phyloP scores from a whole-genome alignment of 2,888 invertebrate genomes.

The Noctua comes region DNA sequence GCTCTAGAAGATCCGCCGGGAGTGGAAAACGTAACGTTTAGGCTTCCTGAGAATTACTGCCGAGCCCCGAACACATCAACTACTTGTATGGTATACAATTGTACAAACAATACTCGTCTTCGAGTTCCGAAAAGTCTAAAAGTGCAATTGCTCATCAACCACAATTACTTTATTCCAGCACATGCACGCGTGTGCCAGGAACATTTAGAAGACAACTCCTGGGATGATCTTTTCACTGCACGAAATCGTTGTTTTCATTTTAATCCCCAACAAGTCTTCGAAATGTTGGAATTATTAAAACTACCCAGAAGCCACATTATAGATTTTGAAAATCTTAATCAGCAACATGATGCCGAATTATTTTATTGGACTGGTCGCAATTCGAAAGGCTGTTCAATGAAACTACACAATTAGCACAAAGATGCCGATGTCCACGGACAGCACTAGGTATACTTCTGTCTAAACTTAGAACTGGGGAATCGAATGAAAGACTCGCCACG shows the following conservation, averaged over 20 bases:
- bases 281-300: no score
- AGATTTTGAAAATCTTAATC: slow-evolving; percentile 1
- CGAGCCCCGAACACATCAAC: slow-evolving; percentile 34
- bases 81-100: slow-evolving; percentile 34
- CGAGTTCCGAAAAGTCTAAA: slow-evolving; percentile 14
- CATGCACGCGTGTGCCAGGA: slow-evolving; percentile 22
- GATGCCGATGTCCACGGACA: background rate
- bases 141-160: slow-evolving; percentile 4
- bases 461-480: slow-evolving; percentile 2
- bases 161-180: slow-evolving; percentile 9
- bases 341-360: slow-evolving; percentile 5
- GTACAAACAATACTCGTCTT: slow-evolving; percentile 32
- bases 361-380: slow-evolving; percentile 9
- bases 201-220: slow-evolving; percentile 38
- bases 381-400: slow-evolving; percentile 7
- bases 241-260: slow-evolving; percentile 47
- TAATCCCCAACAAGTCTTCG: slow-evolving; percentile 7
- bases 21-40: slow-evolving; percentile 30
- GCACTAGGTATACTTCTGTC: slow-evolving; percentile 11
- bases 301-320: background rate
- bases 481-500: background rate
- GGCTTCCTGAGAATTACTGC: slow-evolving; percentile 26
- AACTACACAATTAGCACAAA: slow-evolving; percentile 10
- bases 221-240: slow-evolving; percentile 49
- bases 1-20: slow-evolving; percentile 9